Conservation (phyloP, 1,140 invertebrate species). For the Aphidius gifuensis region DNA sequence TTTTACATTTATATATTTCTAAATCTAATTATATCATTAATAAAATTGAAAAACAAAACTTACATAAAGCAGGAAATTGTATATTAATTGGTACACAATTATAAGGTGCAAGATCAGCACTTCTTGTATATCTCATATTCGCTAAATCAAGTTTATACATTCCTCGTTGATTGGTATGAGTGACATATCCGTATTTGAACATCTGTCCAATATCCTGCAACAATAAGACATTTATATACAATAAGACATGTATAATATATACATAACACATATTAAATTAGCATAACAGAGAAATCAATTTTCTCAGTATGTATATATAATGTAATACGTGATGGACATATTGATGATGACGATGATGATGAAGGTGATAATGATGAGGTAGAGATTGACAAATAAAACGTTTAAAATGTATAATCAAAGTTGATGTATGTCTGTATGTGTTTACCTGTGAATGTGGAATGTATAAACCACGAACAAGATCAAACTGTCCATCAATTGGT, state of each 20-base stretch:
- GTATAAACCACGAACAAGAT: slow-evolving; percentile 71
- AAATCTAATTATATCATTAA: too few species aligned
- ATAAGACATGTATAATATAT: background rate
- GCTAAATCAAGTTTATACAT: slow-evolving; percentile 76
- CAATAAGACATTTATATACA: slow-evolving; percentile 11
- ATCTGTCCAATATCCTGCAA: slow-evolving; percentile 51
- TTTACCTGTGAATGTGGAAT: slow-evolving; percentile 62
- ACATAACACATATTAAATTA: background rate
- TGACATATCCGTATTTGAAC: slow-evolving; percentile 76
- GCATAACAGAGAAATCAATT: too few species aligned
- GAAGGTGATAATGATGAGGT: too few species aligned
- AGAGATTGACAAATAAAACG: too few species aligned
- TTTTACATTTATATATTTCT: too few species aligned
- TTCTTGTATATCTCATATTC: slow-evolving; percentile 72
- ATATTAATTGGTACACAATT: slow-evolving; percentile 72
- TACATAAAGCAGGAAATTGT: slow-evolving; percentile 73
- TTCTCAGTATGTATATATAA: too few species aligned
- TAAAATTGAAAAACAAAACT: slow-evolving; percentile 40
- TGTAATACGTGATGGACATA: too few species aligned
- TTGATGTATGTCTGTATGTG: too few species aligned
- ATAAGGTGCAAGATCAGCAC: slow-evolving; percentile 71
- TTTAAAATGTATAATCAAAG: too few species aligned
- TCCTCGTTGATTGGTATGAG: slow-evolving; percentile 70
- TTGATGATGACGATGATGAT: too few species aligned
- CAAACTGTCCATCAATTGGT: slow-evolving; percentile 77